Base-by-base conservation (phyloP, 2,888 invertebrate species). In the Perdita meconis region DNA sequence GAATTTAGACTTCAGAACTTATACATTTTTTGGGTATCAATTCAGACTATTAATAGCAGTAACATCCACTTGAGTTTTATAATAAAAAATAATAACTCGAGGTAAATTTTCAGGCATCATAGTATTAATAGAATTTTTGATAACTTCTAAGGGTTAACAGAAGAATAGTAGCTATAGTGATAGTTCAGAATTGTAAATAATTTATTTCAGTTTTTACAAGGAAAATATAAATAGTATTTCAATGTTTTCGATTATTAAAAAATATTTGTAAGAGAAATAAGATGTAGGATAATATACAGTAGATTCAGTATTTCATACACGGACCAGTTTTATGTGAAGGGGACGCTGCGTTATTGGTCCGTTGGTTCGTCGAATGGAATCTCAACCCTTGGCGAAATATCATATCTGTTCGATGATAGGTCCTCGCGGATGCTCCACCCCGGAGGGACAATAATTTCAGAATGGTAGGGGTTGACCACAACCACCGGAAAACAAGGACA, bases 371-470 rank as follows among this genome's bases (percentile, higher is more conserved):
- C 63, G 57, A 56, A 69, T 68, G 61, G 72, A 64, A 67, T 80
- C n/a, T n/a, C 85, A 82, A 82, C 81, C 88, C 81, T 80, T 81
- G 80, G 76, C 67, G 78, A 86, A 89, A 90, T 90, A 91, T 90
- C 89, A 91, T 90, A 91, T 90, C 89, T 90, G 78, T 78, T 63
- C 78, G 81, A 89, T 83, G 90, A 76, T 90, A 89, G 90, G 90
- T 90, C 91, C 89, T 85, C 86, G 85, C 83, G 72, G 70, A 87
- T 84, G 87, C 90, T 90, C 90, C 90, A 89, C 90, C 89, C 88
- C 86, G 78, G n/a, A 77, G 74, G 82, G 84, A 85, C 83, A 81
- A 85, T 85, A 84, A 84, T 85, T 85, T 81, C 71, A 85, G 81
- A 64, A 76, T 63, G 36, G 63, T 70, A 79, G 82, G 80, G 88